These are phyloP conservation scores for Diadegma fenestrale DNA, from an alignment of 2,888 invertebrate genomes.

Conservation along the genomic window DNA sequence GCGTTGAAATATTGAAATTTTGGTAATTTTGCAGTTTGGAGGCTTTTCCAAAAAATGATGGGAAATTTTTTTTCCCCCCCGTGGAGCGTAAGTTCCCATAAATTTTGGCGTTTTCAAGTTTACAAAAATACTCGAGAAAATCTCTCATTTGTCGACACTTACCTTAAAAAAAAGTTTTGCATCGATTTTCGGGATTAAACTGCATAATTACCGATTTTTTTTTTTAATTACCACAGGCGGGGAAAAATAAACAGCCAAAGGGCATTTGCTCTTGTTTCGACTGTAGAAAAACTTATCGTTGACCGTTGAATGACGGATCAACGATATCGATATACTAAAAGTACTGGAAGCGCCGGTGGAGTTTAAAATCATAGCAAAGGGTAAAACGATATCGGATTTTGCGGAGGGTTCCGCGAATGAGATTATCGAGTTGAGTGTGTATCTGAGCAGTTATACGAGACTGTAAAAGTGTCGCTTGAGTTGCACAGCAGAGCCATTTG, in stretches of 20 bases:
- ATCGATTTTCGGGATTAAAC: no score
- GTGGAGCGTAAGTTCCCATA: no score
- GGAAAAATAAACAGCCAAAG: not conserved
- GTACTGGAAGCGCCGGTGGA: not conserved
- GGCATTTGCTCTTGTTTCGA: not conserved
- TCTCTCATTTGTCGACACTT: no score
- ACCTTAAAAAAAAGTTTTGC: no score
- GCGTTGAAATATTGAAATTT: not conserved
- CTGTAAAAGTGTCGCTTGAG: conserved; percentile 41
- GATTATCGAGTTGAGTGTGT: conserved; percentile 65
- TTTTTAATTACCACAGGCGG: not conserved
- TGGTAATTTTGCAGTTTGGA: no score
- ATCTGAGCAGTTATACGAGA: conserved; percentile 17
- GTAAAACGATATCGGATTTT: conserved; percentile 39
- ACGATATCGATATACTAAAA: conserved; percentile 11
- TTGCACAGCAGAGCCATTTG: conserved; percentile 64
- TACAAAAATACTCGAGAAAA: no score
- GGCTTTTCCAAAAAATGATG: no score
- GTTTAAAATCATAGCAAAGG: conserved; percentile 29
- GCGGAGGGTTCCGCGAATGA: conserved; percentile 45
- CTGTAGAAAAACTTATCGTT: not conserved
- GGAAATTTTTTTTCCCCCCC: no score
- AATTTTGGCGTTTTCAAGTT: no score
- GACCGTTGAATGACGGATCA: conserved; percentile 8
- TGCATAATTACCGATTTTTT: no score